A percentile compares a stretch with the other conserved stretches of the same genome.
These are phyloP conservation scores for Enteromius thamalakanensis DNA, from an alignment of 2,797 vertebrate species.

Conservation along the genomic window DNA sequence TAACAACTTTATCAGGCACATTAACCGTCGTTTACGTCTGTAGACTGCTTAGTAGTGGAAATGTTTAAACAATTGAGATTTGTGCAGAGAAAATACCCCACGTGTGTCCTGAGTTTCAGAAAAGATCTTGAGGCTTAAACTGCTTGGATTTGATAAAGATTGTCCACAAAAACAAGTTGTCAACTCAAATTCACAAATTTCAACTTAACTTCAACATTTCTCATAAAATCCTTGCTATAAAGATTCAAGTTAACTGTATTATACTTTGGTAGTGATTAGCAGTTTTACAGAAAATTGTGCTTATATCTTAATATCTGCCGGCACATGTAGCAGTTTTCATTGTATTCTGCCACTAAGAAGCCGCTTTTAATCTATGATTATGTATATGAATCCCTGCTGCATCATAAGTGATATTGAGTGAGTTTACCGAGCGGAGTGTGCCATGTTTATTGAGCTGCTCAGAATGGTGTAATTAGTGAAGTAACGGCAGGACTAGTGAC, in stretches of 20 bases:
- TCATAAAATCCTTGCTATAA: background rate
- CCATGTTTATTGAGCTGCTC: constrained; percentile 34
- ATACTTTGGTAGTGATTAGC: background rate
- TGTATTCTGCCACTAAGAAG: background rate
- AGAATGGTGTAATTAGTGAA: constrained; percentile 42
- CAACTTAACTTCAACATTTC: background rate
- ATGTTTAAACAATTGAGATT: background rate
- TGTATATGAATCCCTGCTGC: background rate
- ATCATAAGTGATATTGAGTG: background rate
- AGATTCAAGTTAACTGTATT: background rate
- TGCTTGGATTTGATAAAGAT: background rate
- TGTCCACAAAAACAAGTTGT: background rate
- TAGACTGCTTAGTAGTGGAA: background rate
- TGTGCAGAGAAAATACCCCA: background rate
- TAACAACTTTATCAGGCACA: background rate
- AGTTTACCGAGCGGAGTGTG: background rate
- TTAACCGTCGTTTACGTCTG: background rate
- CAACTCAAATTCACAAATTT: background rate
- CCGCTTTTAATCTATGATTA: background rate
- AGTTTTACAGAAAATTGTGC: background rate
- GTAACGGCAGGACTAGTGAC: constrained; percentile 18
- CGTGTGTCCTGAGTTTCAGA: background rate
- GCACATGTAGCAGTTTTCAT: background rate
- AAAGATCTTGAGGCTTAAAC: background rate
- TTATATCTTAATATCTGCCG: background rate